Percentiles rank a stretch among this genome's conserved stretches.
phyloP scores from a whole-genome alignment of 2,797 vertebrate species.

The Cyprinella venusta region DNA sequence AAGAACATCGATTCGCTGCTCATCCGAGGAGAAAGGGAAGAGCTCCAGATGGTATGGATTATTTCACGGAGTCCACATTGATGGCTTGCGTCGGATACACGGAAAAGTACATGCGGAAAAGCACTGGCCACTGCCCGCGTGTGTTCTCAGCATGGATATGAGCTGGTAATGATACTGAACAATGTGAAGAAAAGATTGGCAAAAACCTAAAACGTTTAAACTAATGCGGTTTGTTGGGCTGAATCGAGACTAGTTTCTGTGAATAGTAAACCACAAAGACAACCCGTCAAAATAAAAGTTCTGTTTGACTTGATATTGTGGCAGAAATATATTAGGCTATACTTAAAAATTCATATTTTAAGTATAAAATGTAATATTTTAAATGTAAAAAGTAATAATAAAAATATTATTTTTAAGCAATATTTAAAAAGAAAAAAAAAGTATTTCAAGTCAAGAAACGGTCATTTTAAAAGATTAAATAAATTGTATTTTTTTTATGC shows the following conservation, averaged over 20 bases:
- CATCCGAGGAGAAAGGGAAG: conserved; percentile 31
- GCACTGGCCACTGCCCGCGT: conserved; percentile 22
- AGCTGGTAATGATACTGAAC: background rate
- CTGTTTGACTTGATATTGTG: background rate
- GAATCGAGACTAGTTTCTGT: background rate
- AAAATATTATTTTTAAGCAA: background rate
- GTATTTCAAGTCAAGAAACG: too few species aligned
- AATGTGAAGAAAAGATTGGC: background rate
- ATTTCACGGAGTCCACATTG: conserved; percentile 42
- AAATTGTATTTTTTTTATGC: too few species aligned
- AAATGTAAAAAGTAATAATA: background rate
- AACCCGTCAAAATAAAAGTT: background rate
- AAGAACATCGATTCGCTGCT: conserved; percentile 41
- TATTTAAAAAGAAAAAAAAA: background rate
- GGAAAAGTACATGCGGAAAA: background rate
- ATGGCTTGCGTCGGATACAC: background rate
- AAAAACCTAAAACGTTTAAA: background rate
- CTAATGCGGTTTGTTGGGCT: too few species aligned
- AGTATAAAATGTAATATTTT: too few species aligned
- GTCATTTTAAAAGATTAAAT: too few species aligned
- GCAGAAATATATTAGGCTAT: background rate
- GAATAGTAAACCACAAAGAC: background rate
- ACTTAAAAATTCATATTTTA: too few species aligned
- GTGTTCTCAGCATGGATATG: background rate
- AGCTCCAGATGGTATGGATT: conserved; percentile 36